Evolutionary conservation across 2,888 invertebrate species (phyloP).

Genomic region (Eulithis prunata): DNA sequence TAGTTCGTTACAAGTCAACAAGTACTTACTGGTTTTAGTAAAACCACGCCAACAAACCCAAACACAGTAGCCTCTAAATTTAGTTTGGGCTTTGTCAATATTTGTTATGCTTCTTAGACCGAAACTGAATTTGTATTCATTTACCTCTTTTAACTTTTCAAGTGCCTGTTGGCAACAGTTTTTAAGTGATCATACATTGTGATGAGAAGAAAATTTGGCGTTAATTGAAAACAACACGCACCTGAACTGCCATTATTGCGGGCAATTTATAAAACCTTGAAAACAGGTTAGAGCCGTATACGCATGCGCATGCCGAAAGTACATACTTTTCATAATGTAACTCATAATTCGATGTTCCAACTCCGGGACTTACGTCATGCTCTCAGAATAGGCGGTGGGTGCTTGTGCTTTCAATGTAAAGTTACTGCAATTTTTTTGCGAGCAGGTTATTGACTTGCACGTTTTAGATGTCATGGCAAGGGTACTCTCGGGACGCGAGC

Average conservation of each 20-base stretch:
- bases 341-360: conserved; percentile 54
- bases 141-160: conserved; percentile 19
- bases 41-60: conserved; percentile 23
- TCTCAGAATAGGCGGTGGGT: conserved; percentile 69
- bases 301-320: conserved; percentile 44
- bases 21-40: conserved; percentile 13
- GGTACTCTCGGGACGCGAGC: conserved; percentile 55
- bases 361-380: conserved; percentile 69
- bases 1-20: background rate
- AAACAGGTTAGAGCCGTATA: conserved; percentile 44
- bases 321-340: conserved; percentile 53
- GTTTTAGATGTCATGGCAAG: conserved; percentile 80
- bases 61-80: conserved; percentile 32
- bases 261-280: conserved; percentile 46
- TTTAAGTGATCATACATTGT: background rate
- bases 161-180: background rate
- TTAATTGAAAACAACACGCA: conserved; percentile 20
- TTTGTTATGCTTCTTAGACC: conserved; percentile 33
- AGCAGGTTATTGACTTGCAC: conserved; percentile 75
- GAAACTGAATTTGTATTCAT: conserved; percentile 30
- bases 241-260: conserved; percentile 28
- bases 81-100: conserved; percentile 34
- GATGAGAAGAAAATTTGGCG: conserved; percentile 12
- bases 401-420: conserved; percentile 71
- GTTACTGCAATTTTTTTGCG: conserved; percentile 76